Evolutionary conservation across 1,140 invertebrate species (phyloP).

Genomic region (Neomicropteryx cornuta): DNA sequence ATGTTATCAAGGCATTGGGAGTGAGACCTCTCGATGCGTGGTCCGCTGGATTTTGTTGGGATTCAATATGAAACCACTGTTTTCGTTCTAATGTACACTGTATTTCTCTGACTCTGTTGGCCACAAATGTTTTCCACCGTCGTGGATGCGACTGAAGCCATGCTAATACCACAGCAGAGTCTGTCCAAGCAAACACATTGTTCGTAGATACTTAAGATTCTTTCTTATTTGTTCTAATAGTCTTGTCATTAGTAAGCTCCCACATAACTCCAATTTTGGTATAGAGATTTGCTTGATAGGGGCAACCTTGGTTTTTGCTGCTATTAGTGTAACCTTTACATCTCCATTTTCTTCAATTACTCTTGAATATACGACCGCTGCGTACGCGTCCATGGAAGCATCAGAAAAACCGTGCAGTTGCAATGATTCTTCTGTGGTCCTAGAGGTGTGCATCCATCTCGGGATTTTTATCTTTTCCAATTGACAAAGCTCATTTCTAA

Average conservation of each 20-base stretch:
- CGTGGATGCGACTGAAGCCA: constrained; percentile 18
- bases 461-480: too few relatives aligned
- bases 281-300: constrained; percentile 18
- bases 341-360: background rate
- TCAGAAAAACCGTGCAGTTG: constrained; percentile 22
- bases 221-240: constrained; percentile 10
- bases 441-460: constrained; percentile 6
- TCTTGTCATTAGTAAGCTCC: constrained; percentile 17
- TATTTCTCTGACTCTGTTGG: constrained; percentile 28
- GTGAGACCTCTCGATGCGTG: constrained; percentile 22
- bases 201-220: constrained; percentile 17
- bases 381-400: constrained; percentile 18
- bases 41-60: constrained; percentile 25
- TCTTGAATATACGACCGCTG: constrained; percentile 17
- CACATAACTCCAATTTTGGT: constrained; percentile 23
- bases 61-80: constrained; percentile 20
- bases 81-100: constrained; percentile 16
- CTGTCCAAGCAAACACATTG: constrained; percentile 23
- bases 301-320: constrained; percentile 19
- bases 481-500: too few relatives aligned
- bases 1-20: too few relatives aligned
- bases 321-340: constrained; percentile 6
- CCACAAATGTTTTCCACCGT: constrained; percentile 21
- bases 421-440: too few relatives aligned
- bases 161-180: constrained; percentile 20